A percentile compares a stretch with the other conserved stretches of the same genome.
Conservation (phyloP, 2,888 invertebrate species). For the Balanococcus diminutus region DNA sequence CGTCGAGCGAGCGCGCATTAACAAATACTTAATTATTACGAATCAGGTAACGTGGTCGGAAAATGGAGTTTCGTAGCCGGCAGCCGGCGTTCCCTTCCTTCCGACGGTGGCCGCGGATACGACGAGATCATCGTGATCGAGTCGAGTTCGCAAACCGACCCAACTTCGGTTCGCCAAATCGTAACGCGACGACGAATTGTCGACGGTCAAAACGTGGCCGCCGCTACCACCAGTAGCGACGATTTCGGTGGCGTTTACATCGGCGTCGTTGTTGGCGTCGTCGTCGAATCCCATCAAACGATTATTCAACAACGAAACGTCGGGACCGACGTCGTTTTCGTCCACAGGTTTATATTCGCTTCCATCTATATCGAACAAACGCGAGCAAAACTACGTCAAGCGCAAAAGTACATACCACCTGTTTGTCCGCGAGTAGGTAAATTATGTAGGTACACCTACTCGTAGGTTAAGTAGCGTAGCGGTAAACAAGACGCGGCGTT, state of each 20-base stretch:
- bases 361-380: slow-evolving; percentile 58
- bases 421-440: too few relatives aligned
- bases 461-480: too few relatives aligned
- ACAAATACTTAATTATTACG: too few relatives aligned
- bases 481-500: too few relatives aligned
- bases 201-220: slow-evolving; percentile 60
- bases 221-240: too few relatives aligned
- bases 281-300: slow-evolving; percentile 66
- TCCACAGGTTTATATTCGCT: slow-evolving; percentile 61
- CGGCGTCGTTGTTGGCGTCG: slow-evolving; percentile 44
- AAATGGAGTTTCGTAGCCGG: slow-evolving; percentile 52
- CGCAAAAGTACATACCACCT: not conserved
- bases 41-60: not conserved
- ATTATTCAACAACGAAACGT: slow-evolving; percentile 63
- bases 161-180: slow-evolving; percentile 74
- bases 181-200: slow-evolving; percentile 68
- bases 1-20: too few relatives aligned
- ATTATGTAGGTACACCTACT: too few relatives aligned
- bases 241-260: slow-evolving; percentile 57
- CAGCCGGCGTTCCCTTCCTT: slow-evolving; percentile 74
- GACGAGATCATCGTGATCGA: slow-evolving; percentile 73
- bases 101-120: slow-evolving; percentile 74
- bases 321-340: slow-evolving; percentile 9
- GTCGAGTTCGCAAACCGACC: slow-evolving; percentile 83
- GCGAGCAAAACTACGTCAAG: not conserved